Base-by-base conservation (phyloP, 2,888 invertebrate genomes). In the Azorinus chamasolen region DNA sequence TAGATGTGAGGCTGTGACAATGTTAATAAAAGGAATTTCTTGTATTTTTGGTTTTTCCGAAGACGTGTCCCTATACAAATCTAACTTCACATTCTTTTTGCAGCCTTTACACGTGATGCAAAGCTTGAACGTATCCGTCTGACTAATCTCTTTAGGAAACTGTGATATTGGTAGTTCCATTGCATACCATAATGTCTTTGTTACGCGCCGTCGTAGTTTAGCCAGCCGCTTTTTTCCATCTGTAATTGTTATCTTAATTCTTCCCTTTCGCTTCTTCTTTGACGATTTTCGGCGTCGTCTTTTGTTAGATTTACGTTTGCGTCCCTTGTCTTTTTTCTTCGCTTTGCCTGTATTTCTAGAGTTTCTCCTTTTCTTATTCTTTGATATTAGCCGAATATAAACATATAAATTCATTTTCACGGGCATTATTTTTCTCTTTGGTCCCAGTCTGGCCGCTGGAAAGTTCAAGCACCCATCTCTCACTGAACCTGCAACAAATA, bases 81-180 rank as follows among this genome's bases (percentile, higher is more conserved):
- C 78, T 25, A 78, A 37, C 53, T 69, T 78, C 14, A 76, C 48
- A n/a, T 76, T 76, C 27, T 62, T 65, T 22, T 61, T 78, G 61
- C 78, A 78, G 3, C 73, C 24, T 51, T 78, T 78, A 58, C 78
- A 78, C 25, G 70, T 39, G 37, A 78, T 55, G 46, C 78, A 78
- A 14, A 78, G 39, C 48, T 55, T 78, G 45, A 70, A 73, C 1
- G 43, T 66, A 32, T 78, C 73, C 22, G 59, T 64, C 20, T 27
- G 41, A 22, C 51, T 64, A 14, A 78, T 73, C 5, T 62, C 53
- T 8, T 55, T 39, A 24, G 69, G 73, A 53, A 78, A 78, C 41
- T 73, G 78, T 14, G 78, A 73, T 8, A 78, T 73, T 8, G 78
- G 78, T 41, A 78, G 46, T 41, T 78, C 78, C 32, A 78, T 62